Evolutionary conservation across 1,140 invertebrate species (phyloP), one percentile per base, ranked within the genome.

Genomic region (Drosophila lini): DNA sequence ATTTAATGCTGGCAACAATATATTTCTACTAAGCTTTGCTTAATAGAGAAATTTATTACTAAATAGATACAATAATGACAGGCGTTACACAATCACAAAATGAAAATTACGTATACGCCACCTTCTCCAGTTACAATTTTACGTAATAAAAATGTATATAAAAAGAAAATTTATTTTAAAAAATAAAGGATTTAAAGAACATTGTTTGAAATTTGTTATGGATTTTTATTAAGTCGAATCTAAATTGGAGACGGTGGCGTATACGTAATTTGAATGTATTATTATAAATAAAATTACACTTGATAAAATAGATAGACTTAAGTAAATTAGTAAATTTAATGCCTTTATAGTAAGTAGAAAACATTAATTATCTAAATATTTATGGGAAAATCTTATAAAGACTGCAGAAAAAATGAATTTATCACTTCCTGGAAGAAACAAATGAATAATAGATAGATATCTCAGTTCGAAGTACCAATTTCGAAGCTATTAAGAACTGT

Each of bases 211-310:
- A 8, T 38, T 38, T 38, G 1, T 7, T 15, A 38, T 7, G 36
- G 36, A 15, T 3, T n/a, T n/a, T n/a, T n/a, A 38, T 15, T 15
- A 3, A 0, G 10, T 36, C 0, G 3, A 41, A 16, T 9, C 2
- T 41, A 41, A n/a, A 41, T 1, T n/a, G 38, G n/a, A 11, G 2
- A 22, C 9, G 10, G 16, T 44, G 16, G 16, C 42, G 42, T 44
- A 44, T 44, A 5, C 5, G 42, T 44, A 11, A 19, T 22, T 11
- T 13, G 22, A 41, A 4, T 9, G 40, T 2, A n/a, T 6, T 8
- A 3, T 8, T n/a, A n/a, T 0, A 8, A 8, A 8, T 2, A 2
- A 40, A n/a, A 0, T 1, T n/a, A 3, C 8, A 3, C 4, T 40
- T 1, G 8, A 3, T 40, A 2, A n/a, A 40, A 22, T 22, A 1